Base-by-base conservation (phyloP, 2,888 invertebrate species). In the Phymatocera aterrima region DNA sequence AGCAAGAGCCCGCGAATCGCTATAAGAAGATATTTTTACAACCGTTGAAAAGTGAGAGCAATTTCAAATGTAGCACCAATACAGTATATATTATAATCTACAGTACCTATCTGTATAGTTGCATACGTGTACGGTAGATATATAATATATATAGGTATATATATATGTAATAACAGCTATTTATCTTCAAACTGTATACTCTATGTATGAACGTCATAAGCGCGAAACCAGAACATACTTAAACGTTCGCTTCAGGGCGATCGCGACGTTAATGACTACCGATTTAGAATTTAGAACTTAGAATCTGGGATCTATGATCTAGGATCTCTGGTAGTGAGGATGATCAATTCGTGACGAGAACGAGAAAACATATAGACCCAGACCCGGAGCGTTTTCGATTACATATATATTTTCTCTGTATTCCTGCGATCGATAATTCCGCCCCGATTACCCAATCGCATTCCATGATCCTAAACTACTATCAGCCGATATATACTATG, bases 21-120 rank as follows among this genome's bases (percentile, higher is more conserved):
- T 82, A n/a, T n/a, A n/a, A n/a, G n/a, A 86, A 84, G 84, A 80
- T 79, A 87, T 86, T 87, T 87, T 87, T 86, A 82, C 81, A 78
- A 82, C 77, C 81, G 80, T 78, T 51, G 75, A 83, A 80, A 81
- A 81, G 79, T 81, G 78, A 80, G 81, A 79, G 81, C 83, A 85
- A 85, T 85, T 85, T 84, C 83, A 85, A 85, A 82, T 85, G 84
- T 85, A 85, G 83, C 84, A 81, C 78, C 82, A 57, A n/a, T n/a
- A n/a, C n/a, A 6, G 21, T 21, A n/a, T 18, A 18, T 18, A 24
- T 24, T 21, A 24, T 54, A 81, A n/a, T 80, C 81, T 77, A 3
- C 37, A 37, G 40, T 21, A 40, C 65, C n/a, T n/a, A 37, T 18
- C 21, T 54, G 21, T 21, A 54, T 40, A 5, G 8, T n/a, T 48